Evolutionary conservation across 2,888 invertebrate species (phyloP), one percentile per base, ranked within the genome.

Genomic region (Sarcophaga caerulescens): DNA sequence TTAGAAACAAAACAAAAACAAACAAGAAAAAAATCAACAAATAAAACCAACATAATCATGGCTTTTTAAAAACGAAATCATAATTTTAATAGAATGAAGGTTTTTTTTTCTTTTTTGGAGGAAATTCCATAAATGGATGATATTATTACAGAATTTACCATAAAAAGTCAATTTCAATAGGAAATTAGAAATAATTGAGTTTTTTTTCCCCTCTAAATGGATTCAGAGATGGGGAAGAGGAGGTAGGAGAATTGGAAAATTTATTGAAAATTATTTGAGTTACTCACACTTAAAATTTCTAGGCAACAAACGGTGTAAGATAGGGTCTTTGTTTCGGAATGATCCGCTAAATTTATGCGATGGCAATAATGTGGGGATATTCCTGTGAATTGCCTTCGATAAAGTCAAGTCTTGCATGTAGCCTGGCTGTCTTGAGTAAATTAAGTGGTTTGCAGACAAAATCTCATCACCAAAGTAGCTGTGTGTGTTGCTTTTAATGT

Each of bases 51-150:
- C 12, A 52, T 52, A 52, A 52, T 52, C 17, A 14, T 52, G 52
- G 60, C 21, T 77, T 73, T 66, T 70, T 78, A 14, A 35, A 70
- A 81, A 78, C 44, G 66, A 86, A 86, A 86, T 86, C 84, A 70
- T 57, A 78, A 17, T 84, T 84, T 81, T 75, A 81, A 84, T 84
- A 62, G 70, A 84, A 12, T 4, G 14, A 52, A 52, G 17, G 12
- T 52, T 14, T 52, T 14, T 52, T 14, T 14, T 47, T 47, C 14
- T 47, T 52, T 52, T 52, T 14, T 52, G 14, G 12, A 14, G 52
- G 1, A 75, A 62, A 81, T 78, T 77, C 65, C 63, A 83, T 81
- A 35, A 80, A 80, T 63, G 60, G 65, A 76, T 60, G 83, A 63
- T 63, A 12, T 63, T 79, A 81, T 70, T 75, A 47, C 12, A 60